Percentiles rank a stretch among this genome's conserved stretches.
These are phyloP conservation scores for Calliopum simillimum DNA, from an alignment of 2,888 invertebrate species.

Conservation along the genomic window DNA sequence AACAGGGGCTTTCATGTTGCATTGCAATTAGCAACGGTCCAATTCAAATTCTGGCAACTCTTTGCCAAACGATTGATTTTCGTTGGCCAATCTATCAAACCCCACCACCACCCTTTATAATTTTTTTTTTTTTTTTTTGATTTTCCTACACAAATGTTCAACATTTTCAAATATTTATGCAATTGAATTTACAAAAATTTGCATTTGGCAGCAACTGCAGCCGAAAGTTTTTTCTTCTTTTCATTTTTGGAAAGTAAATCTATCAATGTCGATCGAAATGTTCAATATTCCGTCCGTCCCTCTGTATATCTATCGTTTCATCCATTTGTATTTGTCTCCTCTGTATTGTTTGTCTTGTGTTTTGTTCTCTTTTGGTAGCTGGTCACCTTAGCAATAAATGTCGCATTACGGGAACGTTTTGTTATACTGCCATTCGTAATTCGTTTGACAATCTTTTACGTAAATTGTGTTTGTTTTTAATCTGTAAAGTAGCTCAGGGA, in stretches of 20 bases:
- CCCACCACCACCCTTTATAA: no score
- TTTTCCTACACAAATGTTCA: no score
- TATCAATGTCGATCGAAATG: no score
- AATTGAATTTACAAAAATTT: no score
- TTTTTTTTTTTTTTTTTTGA: no score
- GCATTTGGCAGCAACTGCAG: no score
- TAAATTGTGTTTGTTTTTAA: slow-evolving; percentile 4
- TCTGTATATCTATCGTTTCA: neutral
- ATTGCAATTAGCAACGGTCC: slow-evolving; percentile 4
- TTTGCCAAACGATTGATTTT: neutral
- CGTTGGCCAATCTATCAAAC: neutral
- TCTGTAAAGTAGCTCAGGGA: slow-evolving; percentile 9
- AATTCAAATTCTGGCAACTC: neutral
- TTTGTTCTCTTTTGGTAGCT: neutral
- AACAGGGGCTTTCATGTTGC: neutral
- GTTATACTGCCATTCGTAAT: neutral
- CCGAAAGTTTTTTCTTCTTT: no score
- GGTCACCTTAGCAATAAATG: neutral
- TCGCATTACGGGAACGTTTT: neutral
- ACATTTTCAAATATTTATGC: no score
- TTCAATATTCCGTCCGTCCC: neutral
- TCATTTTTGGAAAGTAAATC: no score
- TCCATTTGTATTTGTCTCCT: neutral
- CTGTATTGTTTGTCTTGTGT: no score
- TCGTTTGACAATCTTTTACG: slow-evolving; percentile 13